Conservation (phyloP, 2,888 invertebrate genomes). For the Ceriagrion tenellum region DNA sequence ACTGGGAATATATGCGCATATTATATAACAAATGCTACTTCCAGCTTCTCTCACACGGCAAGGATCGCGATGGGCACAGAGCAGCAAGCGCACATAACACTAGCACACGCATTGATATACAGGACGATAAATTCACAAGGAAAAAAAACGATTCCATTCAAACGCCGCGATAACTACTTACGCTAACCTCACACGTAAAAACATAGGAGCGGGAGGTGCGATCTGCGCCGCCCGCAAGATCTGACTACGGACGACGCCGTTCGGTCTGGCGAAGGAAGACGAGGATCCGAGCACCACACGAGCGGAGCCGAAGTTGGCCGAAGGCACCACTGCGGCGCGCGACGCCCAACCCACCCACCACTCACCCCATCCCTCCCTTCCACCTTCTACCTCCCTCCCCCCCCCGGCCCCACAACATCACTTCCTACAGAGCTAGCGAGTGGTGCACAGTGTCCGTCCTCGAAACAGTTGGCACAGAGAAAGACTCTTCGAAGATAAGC, state of each 20-base stretch:
- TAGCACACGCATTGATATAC: not conserved
- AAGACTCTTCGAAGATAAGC: too few species aligned
- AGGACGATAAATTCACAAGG: not conserved
- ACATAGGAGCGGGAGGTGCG: too few species aligned
- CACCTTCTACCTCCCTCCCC: too few species aligned
- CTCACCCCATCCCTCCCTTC: too few species aligned
- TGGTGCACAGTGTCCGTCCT: too few species aligned
- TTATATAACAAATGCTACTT: not conserved
- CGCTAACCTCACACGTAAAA: not conserved
- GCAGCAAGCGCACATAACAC: not conserved
- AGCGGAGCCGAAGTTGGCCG: conserved; percentile 51
- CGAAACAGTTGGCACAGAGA: too few species aligned
- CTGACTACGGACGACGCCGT: conserved; percentile 48
- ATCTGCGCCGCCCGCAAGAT: conserved; percentile 35
- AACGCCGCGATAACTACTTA: not conserved
- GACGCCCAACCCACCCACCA: too few species aligned
- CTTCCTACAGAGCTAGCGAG: too few species aligned
- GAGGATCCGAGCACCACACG: not conserved
- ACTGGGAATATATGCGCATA: too few species aligned
- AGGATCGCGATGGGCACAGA: not conserved
- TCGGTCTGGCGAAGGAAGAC: conserved; percentile 24
- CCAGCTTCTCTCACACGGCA: not conserved
- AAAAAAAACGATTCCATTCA: not conserved
- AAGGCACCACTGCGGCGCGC: conserved; percentile 23
- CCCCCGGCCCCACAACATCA: not conserved